A percentile compares a stretch with the other conserved stretches of the same genome.
These are phyloP conservation scores for Drosophila equinoxialis DNA, from an alignment of 1,140 invertebrate genomes.

Conservation along the genomic window DNA sequence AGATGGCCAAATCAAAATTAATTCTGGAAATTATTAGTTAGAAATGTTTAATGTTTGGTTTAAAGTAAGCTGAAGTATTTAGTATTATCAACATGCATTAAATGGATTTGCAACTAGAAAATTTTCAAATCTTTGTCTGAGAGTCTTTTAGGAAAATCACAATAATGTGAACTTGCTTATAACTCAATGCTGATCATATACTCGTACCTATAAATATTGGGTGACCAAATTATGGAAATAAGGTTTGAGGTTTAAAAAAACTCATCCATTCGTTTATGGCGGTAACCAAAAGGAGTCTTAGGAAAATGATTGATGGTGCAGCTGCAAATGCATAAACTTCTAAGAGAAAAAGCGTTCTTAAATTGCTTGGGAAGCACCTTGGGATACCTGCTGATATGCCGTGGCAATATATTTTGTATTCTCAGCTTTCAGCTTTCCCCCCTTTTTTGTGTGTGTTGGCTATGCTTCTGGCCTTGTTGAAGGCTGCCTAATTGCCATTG, in stretches of 20 bases:
- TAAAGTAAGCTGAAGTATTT: no score
- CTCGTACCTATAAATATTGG: no score
- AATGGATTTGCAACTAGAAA: no score
- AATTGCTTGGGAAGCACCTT: not conserved
- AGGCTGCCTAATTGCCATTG: constrained; percentile 63
- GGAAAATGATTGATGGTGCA: constrained; percentile 5
- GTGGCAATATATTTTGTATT: constrained; percentile 68
- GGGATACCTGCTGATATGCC: constrained; percentile 15
- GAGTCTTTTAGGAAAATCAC: no score
- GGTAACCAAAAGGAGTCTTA: not conserved
- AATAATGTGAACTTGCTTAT: no score
- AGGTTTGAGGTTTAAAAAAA: not conserved
- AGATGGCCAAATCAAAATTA: not conserved
- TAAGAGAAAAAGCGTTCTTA: not conserved
- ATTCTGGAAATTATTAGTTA: no score
- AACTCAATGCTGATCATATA: no score
- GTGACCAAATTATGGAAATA: no score
- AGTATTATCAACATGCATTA: no score
- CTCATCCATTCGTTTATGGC: not conserved
- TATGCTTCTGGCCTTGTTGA: constrained; percentile 13
- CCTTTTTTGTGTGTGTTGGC: constrained; percentile 8
- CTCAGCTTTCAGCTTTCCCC: not conserved
- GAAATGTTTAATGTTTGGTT: no score
- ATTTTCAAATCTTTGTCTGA: no score
- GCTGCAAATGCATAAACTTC: not conserved